Evolutionary conservation across 2,113 vertebrate species (phyloP).

Genomic region (Nesoenas mayeri): DNA sequence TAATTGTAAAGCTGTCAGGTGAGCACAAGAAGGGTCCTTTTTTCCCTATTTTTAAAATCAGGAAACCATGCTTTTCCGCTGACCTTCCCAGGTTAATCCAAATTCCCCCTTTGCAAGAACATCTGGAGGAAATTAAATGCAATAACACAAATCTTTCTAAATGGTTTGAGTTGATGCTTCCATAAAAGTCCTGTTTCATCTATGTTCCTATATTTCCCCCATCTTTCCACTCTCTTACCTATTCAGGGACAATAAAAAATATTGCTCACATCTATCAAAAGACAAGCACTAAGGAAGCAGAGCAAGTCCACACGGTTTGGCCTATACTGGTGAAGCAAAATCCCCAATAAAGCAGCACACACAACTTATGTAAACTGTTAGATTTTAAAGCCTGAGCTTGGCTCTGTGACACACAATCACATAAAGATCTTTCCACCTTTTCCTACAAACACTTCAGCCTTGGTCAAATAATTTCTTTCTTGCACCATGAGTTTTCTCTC

Average conservation of each 20-base stretch:
- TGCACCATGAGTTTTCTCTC: neutral
- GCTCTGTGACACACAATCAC: neutral
- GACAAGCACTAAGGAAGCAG: neutral
- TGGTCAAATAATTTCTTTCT: neutral
- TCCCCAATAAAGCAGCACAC: neutral
- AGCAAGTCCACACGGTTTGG: neutral
- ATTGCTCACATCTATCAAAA: slow-evolving; percentile 19
- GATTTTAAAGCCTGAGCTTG: neutral
- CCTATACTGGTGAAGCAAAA: neutral
- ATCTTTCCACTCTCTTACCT: neutral
- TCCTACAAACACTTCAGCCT: neutral
- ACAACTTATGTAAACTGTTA: neutral
- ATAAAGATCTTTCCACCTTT: neutral
- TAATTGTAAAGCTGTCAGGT: neutral
- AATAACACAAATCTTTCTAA: slow-evolving; percentile 22
- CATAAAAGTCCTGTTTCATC: slow-evolving; percentile 24
- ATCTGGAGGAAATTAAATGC: slow-evolving; percentile 44
- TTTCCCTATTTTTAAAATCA: neutral
- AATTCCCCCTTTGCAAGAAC: neutral
- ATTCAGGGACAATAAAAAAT: neutral
- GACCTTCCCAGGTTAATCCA: slow-evolving; percentile 23
- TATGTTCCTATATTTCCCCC: neutral
- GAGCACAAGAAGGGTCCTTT: neutral
- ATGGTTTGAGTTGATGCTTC: neutral
- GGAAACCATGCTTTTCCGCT: neutral